Percentiles rank a stretch among this genome's conserved stretches.
phyloP scores from a whole-genome alignment of 2,113 vertebrate species.

The Montifringilla adamsi region DNA sequence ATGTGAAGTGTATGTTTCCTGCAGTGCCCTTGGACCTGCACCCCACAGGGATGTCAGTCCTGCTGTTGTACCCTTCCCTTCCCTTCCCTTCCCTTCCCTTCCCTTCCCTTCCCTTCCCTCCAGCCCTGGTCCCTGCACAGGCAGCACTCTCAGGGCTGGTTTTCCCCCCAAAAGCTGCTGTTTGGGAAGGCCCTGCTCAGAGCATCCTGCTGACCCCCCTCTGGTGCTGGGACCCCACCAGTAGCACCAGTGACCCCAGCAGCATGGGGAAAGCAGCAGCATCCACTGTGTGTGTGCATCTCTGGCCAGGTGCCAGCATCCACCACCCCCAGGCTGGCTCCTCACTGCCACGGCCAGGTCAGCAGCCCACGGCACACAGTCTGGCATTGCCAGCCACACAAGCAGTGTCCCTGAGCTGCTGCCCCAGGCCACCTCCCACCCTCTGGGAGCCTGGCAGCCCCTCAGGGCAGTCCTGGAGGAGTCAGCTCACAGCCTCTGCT shows the following conservation, averaged over 20 bases:
- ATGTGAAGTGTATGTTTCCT: not conserved
- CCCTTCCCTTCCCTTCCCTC: not conserved
- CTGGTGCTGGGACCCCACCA: rapidly evolving
- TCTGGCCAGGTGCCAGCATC: not conserved
- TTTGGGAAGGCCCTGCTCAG: not conserved
- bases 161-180: not conserved
- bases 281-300: no score
- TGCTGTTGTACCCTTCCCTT: no score
- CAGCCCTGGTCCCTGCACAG: not conserved
- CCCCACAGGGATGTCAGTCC: not conserved
- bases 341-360: not conserved
- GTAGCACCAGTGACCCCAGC: not conserved
- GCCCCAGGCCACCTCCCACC: not conserved
- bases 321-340: not conserved
- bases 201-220: not conserved
- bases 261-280: not conserved
- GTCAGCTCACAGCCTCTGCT: not conserved
- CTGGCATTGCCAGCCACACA: not conserved
- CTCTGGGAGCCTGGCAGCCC: not conserved
- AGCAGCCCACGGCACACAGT: not conserved
- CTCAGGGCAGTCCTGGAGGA: rapidly evolving
- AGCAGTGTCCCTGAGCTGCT: not conserved
- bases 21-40: not conserved
- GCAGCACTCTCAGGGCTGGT: not conserved
- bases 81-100: no score